phyloP scores from a whole-genome alignment of 2,888 invertebrate genomes.

The Amblyjoppa fuscipennis region DNA sequence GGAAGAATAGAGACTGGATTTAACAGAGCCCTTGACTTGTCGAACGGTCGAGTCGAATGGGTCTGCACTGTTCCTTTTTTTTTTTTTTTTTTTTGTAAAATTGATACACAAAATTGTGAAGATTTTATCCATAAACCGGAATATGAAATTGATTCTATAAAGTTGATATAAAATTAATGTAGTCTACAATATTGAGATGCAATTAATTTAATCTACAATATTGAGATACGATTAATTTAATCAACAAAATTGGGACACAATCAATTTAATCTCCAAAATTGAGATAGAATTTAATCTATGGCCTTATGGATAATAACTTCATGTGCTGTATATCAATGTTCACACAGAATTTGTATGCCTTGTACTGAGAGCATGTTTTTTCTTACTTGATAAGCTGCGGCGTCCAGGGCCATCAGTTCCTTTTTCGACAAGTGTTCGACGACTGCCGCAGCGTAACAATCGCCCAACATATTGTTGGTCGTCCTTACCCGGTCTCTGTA shows the following conservation, averaged over 20 bases:
- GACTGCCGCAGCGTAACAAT: constrained; percentile 94
- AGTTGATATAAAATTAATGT: too few species aligned
- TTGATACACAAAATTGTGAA: too few species aligned
- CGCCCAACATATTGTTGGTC: constrained; percentile 95
- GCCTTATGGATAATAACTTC: constrained; percentile 50
- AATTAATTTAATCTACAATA: too few species aligned
- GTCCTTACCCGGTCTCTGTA: constrained; percentile 93
- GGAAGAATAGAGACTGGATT: not conserved
- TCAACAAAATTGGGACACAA: too few species aligned
- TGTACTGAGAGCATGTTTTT: constrained; percentile 38
- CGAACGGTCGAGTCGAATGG: not conserved
- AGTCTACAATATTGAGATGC: too few species aligned
- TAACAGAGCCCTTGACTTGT: not conserved
- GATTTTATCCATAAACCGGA: not conserved
- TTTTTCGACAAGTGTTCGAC: constrained; percentile 94
- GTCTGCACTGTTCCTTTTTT: too few species aligned
- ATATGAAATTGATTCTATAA: not conserved
- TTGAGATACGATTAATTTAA: too few species aligned
- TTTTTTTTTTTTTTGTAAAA: too few species aligned
- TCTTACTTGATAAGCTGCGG: constrained; percentile 88
- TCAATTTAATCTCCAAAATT: too few species aligned
- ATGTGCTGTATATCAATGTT: not conserved
- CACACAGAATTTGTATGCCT: not conserved
- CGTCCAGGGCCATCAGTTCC: constrained; percentile 92
- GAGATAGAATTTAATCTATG: not conserved